Evolutionary conservation across 2,113 vertebrate species (phyloP).

Genomic region (Australoheros scitulus): DNA sequence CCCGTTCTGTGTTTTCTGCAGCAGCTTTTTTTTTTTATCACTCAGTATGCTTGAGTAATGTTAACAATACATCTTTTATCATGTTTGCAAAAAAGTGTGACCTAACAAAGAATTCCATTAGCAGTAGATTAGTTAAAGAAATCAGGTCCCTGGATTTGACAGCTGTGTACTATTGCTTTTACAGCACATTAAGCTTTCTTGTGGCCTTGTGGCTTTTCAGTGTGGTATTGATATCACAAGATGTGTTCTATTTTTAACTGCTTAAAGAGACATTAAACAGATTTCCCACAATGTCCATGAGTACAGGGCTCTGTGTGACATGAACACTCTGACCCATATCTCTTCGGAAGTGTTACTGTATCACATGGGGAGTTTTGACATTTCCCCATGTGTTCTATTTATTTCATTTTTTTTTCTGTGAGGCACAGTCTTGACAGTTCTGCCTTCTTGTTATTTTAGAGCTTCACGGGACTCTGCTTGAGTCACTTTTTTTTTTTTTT

Average conservation of each 20-base stretch:
- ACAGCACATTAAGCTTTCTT: conserved; percentile 25
- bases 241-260: conserved; percentile 46
- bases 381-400: conserved; percentile 71
- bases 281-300: conserved; percentile 64
- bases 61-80: background rate
- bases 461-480: conserved; percentile 43
- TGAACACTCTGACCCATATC: conserved; percentile 73
- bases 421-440: conserved; percentile 62
- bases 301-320: conserved; percentile 60
- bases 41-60: background rate
- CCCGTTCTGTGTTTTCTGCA: background rate
- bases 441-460: conserved; percentile 67
- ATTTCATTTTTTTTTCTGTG: conserved; percentile 48
- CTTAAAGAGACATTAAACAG: conserved; percentile 60
- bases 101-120: conserved; percentile 6
- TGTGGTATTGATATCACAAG: conserved; percentile 19
- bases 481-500: background rate
- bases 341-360: conserved; percentile 60
- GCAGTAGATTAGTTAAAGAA: background rate
- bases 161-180: background rate
- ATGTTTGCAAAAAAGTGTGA: background rate
- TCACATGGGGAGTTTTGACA: conserved; percentile 74
- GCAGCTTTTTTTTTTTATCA: background rate
- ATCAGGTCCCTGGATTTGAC: background rate
- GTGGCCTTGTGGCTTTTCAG: conserved; percentile 18